Evolutionary conservation across 2,797 vertebrate genomes (phyloP), one percentile per base, ranked within the genome.

Genomic region (Gallinago nigripennis): DNA sequence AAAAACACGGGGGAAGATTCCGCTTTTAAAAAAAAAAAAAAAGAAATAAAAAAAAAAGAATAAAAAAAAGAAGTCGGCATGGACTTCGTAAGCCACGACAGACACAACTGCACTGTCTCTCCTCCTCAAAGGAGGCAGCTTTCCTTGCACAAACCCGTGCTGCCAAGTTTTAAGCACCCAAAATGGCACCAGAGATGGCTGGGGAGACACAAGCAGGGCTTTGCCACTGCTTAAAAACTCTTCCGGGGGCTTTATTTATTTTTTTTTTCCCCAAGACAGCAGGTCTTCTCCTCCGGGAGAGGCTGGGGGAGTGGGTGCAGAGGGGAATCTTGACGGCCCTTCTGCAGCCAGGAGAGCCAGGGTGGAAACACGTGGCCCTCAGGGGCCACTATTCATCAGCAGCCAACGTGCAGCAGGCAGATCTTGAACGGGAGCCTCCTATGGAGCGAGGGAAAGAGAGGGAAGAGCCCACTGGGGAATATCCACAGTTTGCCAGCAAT

Each of bases 401-500:
- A 78, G 78, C 82, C 68, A 23, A 7, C 2, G 33, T n/a, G n/a
- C 64, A 16, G n/a, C 64, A 16, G 53, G 70, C 70, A 61, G 19
- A 30, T 51, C 33, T 17, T 9, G 54, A 75, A 35, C 1, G 0
- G 51, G 51, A 88, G 39, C 71, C 69, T 93, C 86, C 77, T 65
- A 16, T 11, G 69, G 76, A 89, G 61, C 23, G 43, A 79, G 39
- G 43, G n/a, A 66, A 73, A 89, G 61, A 28, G 51, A 79, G 39
- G 43, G n/a, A 66, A 73, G 82, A 86, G 45, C 53, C 66, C 43
- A 12, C 30, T 1, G 7, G 50, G 57, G 63, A 31, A 21, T 35
- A 31, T 8, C 88, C 43, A 51, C 17, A 14, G 46, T 79, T 89
- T 79, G 69, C 41, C 82, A 91, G 93, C 90, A 94, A 58, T 90